Evolutionary conservation across 2,888 invertebrate genomes (phyloP).

Genomic region (Synergus gifuensis): DNA sequence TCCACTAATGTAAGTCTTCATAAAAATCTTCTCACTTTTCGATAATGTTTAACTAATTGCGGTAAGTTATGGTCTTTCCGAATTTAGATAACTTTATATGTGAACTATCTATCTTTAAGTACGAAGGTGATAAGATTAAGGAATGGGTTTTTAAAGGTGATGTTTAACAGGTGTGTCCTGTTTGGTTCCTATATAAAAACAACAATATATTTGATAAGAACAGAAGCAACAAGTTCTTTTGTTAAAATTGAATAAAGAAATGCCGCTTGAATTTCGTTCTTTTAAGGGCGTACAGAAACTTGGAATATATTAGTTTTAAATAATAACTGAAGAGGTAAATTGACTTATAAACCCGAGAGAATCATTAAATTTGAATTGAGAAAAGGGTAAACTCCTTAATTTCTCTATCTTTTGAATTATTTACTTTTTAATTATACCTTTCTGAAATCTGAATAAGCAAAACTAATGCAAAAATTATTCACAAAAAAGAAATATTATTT

Average conservation of each 20-base stretch:
- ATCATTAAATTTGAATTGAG: too few relatives aligned
- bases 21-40: constrained; percentile 1
- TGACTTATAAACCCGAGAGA: too few relatives aligned
- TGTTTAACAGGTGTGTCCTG: background rate
- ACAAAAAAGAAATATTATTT: constrained; percentile 13
- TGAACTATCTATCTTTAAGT: background rate
- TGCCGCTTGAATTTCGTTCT: too few relatives aligned
- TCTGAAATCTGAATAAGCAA: background rate
- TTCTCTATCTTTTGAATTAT: background rate
- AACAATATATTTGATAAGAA: too few relatives aligned
- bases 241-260: too few relatives aligned
- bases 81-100: constrained; percentile 7
- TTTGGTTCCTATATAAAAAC: too few relatives aligned
- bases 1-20: background rate
- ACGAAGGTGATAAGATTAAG: background rate
- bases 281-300: too few relatives aligned
- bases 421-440: background rate
- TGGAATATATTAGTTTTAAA: too few relatives aligned
- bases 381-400: too few relatives aligned
- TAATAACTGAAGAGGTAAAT: too few relatives aligned
- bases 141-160: background rate
- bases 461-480: background rate
- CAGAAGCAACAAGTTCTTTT: too few relatives aligned
- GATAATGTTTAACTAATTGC: constrained; percentile 1
- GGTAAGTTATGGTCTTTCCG: background rate